These are phyloP conservation scores for Rallus limicola DNA, from an alignment of 2,113 vertebrate species.

Conservation along the genomic window DNA sequence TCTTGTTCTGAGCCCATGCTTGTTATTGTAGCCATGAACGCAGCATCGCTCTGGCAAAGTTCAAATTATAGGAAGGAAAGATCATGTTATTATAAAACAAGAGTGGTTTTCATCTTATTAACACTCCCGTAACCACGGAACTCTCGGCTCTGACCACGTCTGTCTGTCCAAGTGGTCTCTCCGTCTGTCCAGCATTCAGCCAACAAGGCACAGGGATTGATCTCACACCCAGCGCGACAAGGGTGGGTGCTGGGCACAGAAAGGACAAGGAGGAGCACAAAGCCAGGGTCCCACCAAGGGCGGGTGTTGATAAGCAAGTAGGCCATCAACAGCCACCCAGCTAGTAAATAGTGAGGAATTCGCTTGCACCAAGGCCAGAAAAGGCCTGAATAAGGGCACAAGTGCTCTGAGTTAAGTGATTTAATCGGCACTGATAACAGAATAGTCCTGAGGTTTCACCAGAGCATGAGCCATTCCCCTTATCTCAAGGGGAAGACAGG, in stretches of 20 bases:
- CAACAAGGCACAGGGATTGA: rapidly evolving
- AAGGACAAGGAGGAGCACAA: not conserved
- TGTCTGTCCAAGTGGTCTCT: rapidly evolving
- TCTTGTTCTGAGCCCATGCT: not conserved
- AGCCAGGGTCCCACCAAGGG: too few species aligned
- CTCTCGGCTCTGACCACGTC: rapidly evolving
- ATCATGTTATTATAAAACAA: not conserved
- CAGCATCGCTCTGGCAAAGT: not conserved
- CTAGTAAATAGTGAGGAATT: not conserved
- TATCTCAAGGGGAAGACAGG: rapidly evolving
- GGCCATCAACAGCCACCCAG: not conserved
- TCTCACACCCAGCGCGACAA: not conserved
- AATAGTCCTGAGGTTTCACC: rapidly evolving
- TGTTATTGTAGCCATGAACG: not conserved
- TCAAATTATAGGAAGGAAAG: not conserved
- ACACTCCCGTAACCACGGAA: not conserved
- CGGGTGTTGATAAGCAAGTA: not conserved
- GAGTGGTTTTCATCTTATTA: not conserved
- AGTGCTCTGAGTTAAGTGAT: not conserved
- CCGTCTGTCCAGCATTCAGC: not conserved
- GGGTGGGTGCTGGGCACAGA: rapidly evolving
- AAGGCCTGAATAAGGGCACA: too few species aligned
- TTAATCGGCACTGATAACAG: not conserved
- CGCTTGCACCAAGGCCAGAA: not conserved
- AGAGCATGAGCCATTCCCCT: not conserved